Conservation (phyloP, 2,113 vertebrate genomes). For the Oceanites oceanicus region DNA sequence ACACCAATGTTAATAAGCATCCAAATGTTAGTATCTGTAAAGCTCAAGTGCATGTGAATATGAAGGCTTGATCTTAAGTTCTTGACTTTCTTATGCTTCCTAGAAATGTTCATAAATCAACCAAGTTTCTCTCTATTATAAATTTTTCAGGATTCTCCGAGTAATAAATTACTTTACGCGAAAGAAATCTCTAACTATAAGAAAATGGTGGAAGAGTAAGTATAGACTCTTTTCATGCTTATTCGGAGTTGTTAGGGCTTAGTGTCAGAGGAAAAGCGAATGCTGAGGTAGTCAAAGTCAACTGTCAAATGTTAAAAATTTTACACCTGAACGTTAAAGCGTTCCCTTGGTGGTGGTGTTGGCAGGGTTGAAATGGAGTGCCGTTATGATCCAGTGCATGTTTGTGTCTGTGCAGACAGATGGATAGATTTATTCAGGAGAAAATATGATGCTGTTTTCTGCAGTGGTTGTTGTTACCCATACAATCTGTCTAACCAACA, state of each 20-base stretch:
- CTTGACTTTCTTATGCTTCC: neutral
- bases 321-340: neutral
- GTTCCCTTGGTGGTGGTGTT: neutral
- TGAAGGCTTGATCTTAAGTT: neutral
- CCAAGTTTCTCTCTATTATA: neutral
- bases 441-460: neutral
- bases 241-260: neutral
- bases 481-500: neutral
- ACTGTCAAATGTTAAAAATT: neutral
- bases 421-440: neutral
- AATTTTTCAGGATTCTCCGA: conserved; percentile 89
- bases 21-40: neutral
- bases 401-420: neutral
- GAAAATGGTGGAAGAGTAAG: conserved; percentile 99
- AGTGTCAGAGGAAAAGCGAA: neutral
- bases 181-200: conserved; percentile 99
- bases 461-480: neutral
- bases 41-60: neutral
- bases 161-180: conserved; percentile 98
- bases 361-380: neutral
- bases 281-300: neutral
- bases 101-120: neutral
- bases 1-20: neutral
- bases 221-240: conserved; percentile 16
- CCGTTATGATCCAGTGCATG: accelerated